Evolutionary conservation across 2,888 invertebrate genomes (phyloP), one percentile per base, ranked within the genome.

Genomic region (Andrena praecox): DNA sequence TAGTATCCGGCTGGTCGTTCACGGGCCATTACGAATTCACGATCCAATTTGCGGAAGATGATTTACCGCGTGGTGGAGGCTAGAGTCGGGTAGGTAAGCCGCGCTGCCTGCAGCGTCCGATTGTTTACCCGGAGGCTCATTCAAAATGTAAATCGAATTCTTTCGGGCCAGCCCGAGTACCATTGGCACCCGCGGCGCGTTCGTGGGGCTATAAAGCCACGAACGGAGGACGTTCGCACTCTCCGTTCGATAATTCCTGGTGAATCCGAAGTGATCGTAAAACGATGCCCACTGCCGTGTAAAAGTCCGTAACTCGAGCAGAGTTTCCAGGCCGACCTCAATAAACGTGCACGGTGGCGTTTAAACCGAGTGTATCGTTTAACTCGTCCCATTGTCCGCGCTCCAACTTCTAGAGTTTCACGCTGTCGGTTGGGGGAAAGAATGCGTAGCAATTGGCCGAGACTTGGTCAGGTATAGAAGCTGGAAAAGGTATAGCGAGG

Each of bases 11-110:
- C 33, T n/a, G 48, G 64, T 66, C 42, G 29, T 69, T 73, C 63
- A 50, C 31, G 48, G 35, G 56, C 24, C 59, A 52, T 79, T 80
- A 73, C 66, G 35, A 75, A 83, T 83, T 77, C 82, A 71, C 75
- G 69, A 82, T 77, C 77, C 79, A 73, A 80, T 85, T 85, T 85
- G 50, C 52, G 52, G 42, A 27, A 42, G 27, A 66, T 74, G 84
- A 87, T 86, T 86, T 86, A 80, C 64, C 69, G 56, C 63, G 69
- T 3, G 52, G 33, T n/a, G 29, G 42, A 16, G 62, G 59, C 63
- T 54, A 35, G 73, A 60, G 59, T 12, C 35, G 62, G 62, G 73
- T 68, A 80, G 77, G 20, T 20, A 64, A 66, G 27, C 33, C n/a
- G 29, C 7, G 29, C 7, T 35, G 83, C 56, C 63, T 24, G 67